Conservation (phyloP, 2,113 vertebrate species). For the Alaudala cheleensis region DNA sequence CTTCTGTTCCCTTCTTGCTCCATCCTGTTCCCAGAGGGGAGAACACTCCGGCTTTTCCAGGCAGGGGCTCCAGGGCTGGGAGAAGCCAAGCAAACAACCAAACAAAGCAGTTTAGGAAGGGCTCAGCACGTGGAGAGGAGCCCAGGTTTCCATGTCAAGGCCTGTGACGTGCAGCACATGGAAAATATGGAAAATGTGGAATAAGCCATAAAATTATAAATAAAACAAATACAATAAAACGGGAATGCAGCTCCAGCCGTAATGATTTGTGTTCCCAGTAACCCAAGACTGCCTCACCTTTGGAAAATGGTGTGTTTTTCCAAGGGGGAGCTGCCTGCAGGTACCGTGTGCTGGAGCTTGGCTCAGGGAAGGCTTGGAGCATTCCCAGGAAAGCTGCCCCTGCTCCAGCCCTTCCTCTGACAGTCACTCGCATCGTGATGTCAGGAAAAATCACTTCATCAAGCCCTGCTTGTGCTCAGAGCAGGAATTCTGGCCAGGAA, state of each 20-base stretch:
- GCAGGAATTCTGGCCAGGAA: not conserved
- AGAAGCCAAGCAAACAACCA: not conserved
- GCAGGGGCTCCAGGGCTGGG: not conserved
- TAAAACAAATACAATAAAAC: constrained; percentile 80
- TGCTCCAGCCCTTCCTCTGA: not conserved
- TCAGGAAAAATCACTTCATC: not conserved
- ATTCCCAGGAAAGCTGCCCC: not conserved
- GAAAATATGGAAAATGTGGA: constrained; percentile 76
- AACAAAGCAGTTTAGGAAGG: not conserved
- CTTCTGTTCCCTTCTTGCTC: not conserved
- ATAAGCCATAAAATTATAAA: constrained; percentile 78
- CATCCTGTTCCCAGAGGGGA: not conserved
- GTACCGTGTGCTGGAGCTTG: not conserved
- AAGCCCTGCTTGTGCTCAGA: accelerated
- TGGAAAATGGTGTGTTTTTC: constrained; percentile 47
- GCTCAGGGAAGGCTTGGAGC: not conserved
- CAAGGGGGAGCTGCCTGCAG: constrained; percentile 21
- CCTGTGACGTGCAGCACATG: constrained; percentile 45
- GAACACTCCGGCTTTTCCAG: not conserved
- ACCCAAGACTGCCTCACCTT: constrained; percentile 61
- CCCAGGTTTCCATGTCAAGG: constrained; percentile 19
- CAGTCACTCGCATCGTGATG: not conserved
- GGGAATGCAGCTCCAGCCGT: constrained; percentile 65
- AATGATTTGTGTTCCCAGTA: constrained; percentile 78
- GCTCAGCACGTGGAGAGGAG: constrained; percentile 1